Base-by-base conservation (phyloP, 1,140 invertebrate genomes). In the Aethina tumida region DNA sequence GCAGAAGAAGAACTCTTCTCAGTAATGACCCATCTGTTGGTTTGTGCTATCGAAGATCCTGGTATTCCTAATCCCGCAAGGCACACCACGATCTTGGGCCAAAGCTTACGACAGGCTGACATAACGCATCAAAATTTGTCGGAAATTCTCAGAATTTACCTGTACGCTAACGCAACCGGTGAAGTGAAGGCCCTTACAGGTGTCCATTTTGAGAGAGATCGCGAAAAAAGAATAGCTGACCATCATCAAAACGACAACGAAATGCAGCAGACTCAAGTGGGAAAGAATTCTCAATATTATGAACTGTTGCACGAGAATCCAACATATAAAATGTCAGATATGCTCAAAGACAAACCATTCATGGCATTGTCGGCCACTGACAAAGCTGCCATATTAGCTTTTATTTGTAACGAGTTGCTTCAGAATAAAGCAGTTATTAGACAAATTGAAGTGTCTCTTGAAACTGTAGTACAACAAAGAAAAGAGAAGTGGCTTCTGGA, bases 1-100 rank as follows among this genome's bases (percentile, higher is more conserved):
- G 79, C 81, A 14, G 88, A 93, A 60, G 85, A 91, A 50, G 88
- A 93, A 56, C 63, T 94, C 33, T 55, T 94, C 9, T 87, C 83
- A 12, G 80, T 96, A 5, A 76, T 95, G 62, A 87, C 84, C 4
- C 89, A 94, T 64, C 64, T 97, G 0, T 64, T 96, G 4, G 82
- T 91, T 1, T 91, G 89, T 61, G 91, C 90, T 21, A 90, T 97
- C 32, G 80, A 93, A 65, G 92, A 97, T 67, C 91, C 92, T 0
- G 92, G 93, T 1, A 86, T 96, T 17, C 88, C 89, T 0, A 88
- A 90, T 59, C 84, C 84, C 0, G 81, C 82, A 0, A 65, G 85
- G 4, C 84, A 91, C 54, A 85, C 85, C 0, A 95, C 90, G 0
- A 71, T 87, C 2, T 66, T 96, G 1, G 87, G 87, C 0, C 91